Evolutionary conservation across 2,888 invertebrate genomes (phyloP), one percentile per base, ranked within the genome.

Genomic region (Lithophane semibrunnea): DNA sequence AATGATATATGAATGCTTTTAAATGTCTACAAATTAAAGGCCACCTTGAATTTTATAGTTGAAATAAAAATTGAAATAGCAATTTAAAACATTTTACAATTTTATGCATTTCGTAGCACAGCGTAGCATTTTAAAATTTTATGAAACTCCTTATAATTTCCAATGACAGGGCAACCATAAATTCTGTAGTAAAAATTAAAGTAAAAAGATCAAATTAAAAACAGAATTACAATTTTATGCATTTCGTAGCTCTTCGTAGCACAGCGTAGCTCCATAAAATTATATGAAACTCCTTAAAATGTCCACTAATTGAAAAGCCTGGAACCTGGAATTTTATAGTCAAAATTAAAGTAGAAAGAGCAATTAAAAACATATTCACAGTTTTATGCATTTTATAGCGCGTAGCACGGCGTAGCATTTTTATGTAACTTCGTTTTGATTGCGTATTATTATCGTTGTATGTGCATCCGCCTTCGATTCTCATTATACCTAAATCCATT

Each of bases 401-500:
- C 44, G 44, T 61, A 61, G 44, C 52, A 60, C n/a, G n/a, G 42
- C n/a, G 66, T 76, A 52, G 44, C n/a, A 9, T 13, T 58, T 78
- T 42, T 63, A 29, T 49, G 2, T 24, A 37, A 37, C 16, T 79
- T 16, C 37, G 24, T 60, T 65, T 58, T 21, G 4, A 42, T 71
- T 49, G n/a, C 49, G n/a, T 67, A 61, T 54, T 54, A 47, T 29
- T 44, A 29, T 29, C 4, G 18, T 52, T 79, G 49, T 24, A 52
- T 79, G 49, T 56, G 49, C 16, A 63, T 21, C 16, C 52, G 44
- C 29, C 24, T 44, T 47, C 8, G 1, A 58, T 65, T 67, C 64
- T 4, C 69, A 80, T 42, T 42, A 61, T n/a, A 29, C 29, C 29
- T 29, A 70, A 66, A 49, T 49, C n/a, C 65, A 61, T 77, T 47